Evolutionary conservation across 2,113 vertebrate species (phyloP).

Genomic region (Dasyprocta punctata): DNA sequence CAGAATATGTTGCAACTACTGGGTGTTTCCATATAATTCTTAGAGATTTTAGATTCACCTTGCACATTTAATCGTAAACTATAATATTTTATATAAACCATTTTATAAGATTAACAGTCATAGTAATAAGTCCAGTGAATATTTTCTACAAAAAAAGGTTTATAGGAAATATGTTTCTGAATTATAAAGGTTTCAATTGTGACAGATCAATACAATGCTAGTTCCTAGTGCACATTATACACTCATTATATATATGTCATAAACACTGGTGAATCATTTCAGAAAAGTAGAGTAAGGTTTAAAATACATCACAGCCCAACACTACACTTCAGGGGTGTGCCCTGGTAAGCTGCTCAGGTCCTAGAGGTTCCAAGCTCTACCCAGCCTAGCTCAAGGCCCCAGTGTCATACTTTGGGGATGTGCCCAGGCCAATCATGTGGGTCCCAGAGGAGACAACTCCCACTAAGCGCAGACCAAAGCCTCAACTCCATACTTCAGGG

Average conservation of each 20-base stretch:
- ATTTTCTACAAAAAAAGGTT: conserved; percentile 9
- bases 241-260: neutral
- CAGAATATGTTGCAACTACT: neutral
- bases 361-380: too few relatives aligned
- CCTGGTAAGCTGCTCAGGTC: too few relatives aligned
- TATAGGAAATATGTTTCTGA: neutral
- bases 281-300: neutral
- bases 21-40: neutral
- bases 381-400: too few relatives aligned
- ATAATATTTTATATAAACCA: neutral
- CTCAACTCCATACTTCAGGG: too few relatives aligned
- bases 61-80: neutral
- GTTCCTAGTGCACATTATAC: neutral
- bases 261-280: conserved; percentile 32
- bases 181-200: neutral
- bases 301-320: too few relatives aligned
- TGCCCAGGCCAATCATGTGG: too few relatives aligned
- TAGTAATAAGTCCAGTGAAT: neutral
- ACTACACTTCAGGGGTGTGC: too few relatives aligned
- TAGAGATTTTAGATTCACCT: neutral
- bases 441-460: too few relatives aligned
- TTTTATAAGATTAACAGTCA: neutral
- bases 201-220: neutral
- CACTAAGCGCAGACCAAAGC: too few relatives aligned
- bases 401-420: too few relatives aligned